Conservation (phyloP, 2,797 vertebrate genomes). For the Enteromius fasciolatus region DNA sequence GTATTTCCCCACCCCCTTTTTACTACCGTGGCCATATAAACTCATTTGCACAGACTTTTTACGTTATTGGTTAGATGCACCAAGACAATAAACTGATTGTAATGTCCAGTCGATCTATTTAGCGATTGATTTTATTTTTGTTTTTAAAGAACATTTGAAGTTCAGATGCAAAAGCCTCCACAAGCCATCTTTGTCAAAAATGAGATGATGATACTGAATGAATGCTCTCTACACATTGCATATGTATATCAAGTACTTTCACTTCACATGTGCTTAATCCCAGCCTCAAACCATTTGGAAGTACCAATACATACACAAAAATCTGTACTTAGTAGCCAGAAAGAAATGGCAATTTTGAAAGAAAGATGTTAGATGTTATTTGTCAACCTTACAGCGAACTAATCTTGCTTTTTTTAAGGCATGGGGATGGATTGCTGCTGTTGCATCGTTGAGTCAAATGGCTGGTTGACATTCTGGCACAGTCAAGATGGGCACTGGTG, state of each 20-base stretch:
- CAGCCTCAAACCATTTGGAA: no score
- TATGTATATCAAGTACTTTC: no score
- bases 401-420: neutral
- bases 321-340: no score
- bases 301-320: no score
- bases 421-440: neutral
- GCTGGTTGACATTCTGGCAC: conserved; percentile 28
- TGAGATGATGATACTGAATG: no score
- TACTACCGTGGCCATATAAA: conserved; percentile 27
- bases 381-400: neutral
- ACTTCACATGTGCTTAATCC: no score
- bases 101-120: conserved; percentile 8
- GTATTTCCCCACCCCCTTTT: conserved; percentile 12
- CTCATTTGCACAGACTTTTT: neutral
- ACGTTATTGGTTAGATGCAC: conserved; percentile 6
- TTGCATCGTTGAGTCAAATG: neutral
- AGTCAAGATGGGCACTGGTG: neutral
- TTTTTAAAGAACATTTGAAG: neutral
- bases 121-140: neutral
- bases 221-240: no score
- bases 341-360: no score
- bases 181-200: no score
- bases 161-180: no score
- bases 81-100: neutral
- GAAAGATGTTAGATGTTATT: no score